Conservation (phyloP, 1,140 invertebrate genomes). For the Cyrtorhinus lividipennis region DNA sequence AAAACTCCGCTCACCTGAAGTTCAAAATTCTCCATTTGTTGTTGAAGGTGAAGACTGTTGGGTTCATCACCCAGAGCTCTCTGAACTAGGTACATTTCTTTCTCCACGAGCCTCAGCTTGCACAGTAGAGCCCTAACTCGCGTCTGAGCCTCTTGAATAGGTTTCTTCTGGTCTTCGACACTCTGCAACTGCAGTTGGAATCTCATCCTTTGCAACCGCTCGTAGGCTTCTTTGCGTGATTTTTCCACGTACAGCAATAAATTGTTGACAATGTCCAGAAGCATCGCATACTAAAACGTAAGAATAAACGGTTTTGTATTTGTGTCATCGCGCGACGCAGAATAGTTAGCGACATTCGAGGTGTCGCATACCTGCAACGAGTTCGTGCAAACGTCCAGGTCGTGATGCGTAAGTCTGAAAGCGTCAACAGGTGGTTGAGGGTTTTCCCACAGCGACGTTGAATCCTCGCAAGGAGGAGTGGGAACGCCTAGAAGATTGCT, state of each 20-base stretch:
- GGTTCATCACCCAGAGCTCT: constrained; percentile 43
- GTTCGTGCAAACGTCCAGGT: constrained; percentile 94
- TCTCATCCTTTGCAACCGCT: constrained; percentile 76
- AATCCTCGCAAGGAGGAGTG: constrained; percentile 47
- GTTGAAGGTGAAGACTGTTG: constrained; percentile 40
- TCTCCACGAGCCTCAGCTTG: constrained; percentile 66
- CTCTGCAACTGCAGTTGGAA: constrained; percentile 83
- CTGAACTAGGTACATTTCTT: constrained; percentile 80
- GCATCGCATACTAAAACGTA: constrained; percentile 94
- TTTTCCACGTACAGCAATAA: constrained; percentile 92
- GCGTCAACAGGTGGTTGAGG: constrained; percentile 83
- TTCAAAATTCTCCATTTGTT: constrained; percentile 55
- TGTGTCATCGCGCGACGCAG: no score
- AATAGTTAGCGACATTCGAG: no score
- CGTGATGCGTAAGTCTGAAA: constrained; percentile 96
- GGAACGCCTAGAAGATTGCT: constrained; percentile 46
- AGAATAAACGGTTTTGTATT: no score
- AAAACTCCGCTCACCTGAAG: constrained; percentile 39
- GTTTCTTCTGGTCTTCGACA: constrained; percentile 76
- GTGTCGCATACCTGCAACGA: constrained; percentile 53
- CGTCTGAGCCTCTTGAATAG: constrained; percentile 85
- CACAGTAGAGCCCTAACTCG: constrained; percentile 61
- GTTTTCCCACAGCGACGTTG: constrained; percentile 47
- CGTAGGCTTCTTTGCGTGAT: constrained; percentile 77
- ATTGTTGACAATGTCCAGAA: constrained; percentile 95